Conservation (phyloP, 2,888 invertebrate genomes). For the Azorinus chamasolen region DNA sequence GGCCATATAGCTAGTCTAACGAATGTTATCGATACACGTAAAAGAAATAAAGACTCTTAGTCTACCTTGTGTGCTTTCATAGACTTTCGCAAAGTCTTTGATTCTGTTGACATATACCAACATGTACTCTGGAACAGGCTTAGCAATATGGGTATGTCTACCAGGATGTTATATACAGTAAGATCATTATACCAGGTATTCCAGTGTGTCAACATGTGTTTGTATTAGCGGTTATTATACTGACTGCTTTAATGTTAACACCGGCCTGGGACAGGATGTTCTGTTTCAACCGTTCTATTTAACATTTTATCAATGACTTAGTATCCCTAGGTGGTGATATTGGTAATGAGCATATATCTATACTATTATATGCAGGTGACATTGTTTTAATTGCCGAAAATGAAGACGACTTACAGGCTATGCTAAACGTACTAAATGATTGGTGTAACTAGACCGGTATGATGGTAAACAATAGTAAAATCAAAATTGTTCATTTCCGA, state of each 20-base stretch:
- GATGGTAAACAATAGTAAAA: slow-evolving; percentile 30
- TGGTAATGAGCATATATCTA: slow-evolving; percentile 14
- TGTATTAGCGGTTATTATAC: slow-evolving; percentile 23
- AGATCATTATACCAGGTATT: slow-evolving; percentile 18
- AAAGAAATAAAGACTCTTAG: slow-evolving; percentile 9
- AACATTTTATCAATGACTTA: slow-evolving; percentile 27
- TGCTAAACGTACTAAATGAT: slow-evolving; percentile 23
- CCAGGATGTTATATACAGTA: slow-evolving; percentile 17
- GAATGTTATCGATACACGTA: slow-evolving; percentile 22
- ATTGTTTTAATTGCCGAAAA: slow-evolving; percentile 33
- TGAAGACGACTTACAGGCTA: slow-evolving; percentile 33
- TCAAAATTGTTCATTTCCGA: slow-evolving; percentile 32
- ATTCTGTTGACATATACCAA: slow-evolving; percentile 22
- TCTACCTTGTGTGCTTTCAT: slow-evolving; percentile 39
- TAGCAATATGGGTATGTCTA: slow-evolving; percentile 9
- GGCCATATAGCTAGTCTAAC: slow-evolving; percentile 25
- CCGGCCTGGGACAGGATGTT: slow-evolving; percentile 20
- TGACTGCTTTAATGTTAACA: slow-evolving; percentile 19
- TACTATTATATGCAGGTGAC: slow-evolving; percentile 37
- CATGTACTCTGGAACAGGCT: slow-evolving; percentile 9
- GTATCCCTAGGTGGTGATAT: slow-evolving; percentile 11
- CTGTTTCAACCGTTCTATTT: slow-evolving; percentile 23
- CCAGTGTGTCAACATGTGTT: slow-evolving; percentile 20
- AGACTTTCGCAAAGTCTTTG: slow-evolving; percentile 35
- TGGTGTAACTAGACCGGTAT: slow-evolving; percentile 29